phyloP scores from a whole-genome alignment of 2,888 invertebrate species.

The Pristionchus mayeri region DNA sequence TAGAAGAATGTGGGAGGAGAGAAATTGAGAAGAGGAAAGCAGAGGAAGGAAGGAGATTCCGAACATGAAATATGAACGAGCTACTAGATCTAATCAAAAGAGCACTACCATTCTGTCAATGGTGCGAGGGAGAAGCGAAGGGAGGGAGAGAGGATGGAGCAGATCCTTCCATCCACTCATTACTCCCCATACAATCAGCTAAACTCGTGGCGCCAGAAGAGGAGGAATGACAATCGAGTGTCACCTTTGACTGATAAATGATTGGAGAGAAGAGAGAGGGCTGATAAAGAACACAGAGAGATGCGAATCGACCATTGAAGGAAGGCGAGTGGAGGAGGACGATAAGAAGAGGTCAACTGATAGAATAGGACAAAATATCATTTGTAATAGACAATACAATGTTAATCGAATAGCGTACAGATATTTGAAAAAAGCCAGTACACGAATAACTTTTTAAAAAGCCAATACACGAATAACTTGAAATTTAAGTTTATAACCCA shows the following conservation, averaged over 20 bases:
- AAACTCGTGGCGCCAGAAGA: background rate
- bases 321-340: background rate
- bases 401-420: too few relatives aligned
- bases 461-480: too few relatives aligned
- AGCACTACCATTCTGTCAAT: too few relatives aligned
- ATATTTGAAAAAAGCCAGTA: too few relatives aligned
- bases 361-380: background rate
- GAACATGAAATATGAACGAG: background rate
- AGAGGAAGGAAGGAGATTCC: background rate
- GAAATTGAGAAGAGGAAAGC: background rate
- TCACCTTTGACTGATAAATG: slow-evolving; percentile 13
- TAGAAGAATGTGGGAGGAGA: background rate
- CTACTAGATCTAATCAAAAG: background rate
- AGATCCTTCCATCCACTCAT: too few relatives aligned
- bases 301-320: slow-evolving; percentile 5
- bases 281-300: slow-evolving; percentile 17
- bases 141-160: too few relatives aligned
- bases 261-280: background rate
- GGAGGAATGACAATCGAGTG: slow-evolving; percentile 5
- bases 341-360: background rate
- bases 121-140: too few relatives aligned
- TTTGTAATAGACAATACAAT: too few relatives aligned
- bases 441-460: too few relatives aligned
- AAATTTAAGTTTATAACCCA: too few relatives aligned
- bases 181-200: background rate